A percentile compares a stretch with the other conserved stretches of the same genome.
Conservation (phyloP, 1,140 invertebrate species). For the Eriosoma lanigerum region DNA sequence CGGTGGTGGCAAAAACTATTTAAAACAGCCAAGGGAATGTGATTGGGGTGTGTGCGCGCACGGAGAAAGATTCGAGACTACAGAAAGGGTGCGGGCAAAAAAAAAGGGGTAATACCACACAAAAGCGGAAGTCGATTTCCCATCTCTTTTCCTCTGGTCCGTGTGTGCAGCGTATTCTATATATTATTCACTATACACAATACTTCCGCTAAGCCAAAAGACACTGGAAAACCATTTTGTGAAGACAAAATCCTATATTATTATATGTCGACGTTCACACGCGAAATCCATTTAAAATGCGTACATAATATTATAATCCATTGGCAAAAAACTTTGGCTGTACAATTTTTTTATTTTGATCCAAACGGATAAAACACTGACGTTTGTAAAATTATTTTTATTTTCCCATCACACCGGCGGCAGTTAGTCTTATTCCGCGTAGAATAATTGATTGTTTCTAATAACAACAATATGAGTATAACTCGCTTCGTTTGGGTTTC, state of each 20-base stretch:
- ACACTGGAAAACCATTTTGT: conserved; percentile 40
- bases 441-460: no score
- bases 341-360: conserved; percentile 31
- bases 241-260: conserved; percentile 34
- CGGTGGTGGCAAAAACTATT: conserved; percentile 48
- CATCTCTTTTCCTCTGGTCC: not conserved
- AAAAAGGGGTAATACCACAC: conserved; percentile 43
- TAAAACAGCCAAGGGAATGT: conserved; percentile 49
- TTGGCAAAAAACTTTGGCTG: conserved; percentile 32
- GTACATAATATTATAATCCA: not conserved
- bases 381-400: not conserved
- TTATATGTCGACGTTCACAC: conserved; percentile 3
- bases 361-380: no score
- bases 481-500: no score
- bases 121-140: conserved; percentile 41
- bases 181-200: not conserved
- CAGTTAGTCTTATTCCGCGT: no score
- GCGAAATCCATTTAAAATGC: conserved; percentile 33
- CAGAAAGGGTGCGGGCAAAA: conserved; percentile 24
- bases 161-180: not conserved
- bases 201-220: conserved; percentile 32
- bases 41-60: conserved; percentile 29
- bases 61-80: conserved; percentile 27
- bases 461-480: no score
- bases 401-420: not conserved